Evolutionary conservation across 2,888 invertebrate genomes (phyloP).

Genomic region (Yponomeuta evonymella): DNA sequence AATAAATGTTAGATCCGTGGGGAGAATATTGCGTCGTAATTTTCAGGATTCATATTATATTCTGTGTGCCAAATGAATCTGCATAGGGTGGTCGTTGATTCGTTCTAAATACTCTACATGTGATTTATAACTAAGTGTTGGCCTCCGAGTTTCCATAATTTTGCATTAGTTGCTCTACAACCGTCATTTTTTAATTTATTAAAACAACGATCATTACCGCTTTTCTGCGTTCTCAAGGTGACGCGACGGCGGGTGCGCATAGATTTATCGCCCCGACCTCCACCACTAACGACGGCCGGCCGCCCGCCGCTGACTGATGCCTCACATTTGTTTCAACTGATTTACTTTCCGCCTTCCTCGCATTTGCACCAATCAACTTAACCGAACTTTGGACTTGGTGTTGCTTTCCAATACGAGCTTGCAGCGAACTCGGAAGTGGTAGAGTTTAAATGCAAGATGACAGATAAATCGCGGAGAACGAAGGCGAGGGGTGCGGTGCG

Average conservation of each 20-base stretch:
- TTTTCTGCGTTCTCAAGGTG: conserved; percentile 61
- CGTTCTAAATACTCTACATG: neutral
- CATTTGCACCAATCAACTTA: conserved; percentile 43
- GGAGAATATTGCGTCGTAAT: conserved; percentile 49
- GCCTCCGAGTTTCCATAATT: too few species aligned
- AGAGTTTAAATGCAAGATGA: conserved; percentile 10
- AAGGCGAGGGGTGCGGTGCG: conserved; percentile 21
- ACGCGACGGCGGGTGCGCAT: conserved; percentile 25
- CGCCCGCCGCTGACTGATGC: conserved; percentile 58
- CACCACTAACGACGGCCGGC: conserved; percentile 66
- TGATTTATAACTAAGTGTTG: neutral
- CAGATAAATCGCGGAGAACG: conserved; percentile 10
- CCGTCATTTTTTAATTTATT: neutral
- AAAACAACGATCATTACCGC: conserved; percentile 19
- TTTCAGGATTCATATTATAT: conserved; percentile 50
- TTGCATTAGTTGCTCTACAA: too few species aligned
- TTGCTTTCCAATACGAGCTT: neutral
- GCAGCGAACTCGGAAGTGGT: conserved; percentile 3
- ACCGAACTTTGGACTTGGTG: conserved; percentile 37
- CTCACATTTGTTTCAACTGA: conserved; percentile 71
- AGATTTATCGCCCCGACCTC: conserved; percentile 64
- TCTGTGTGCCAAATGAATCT: conserved; percentile 47
- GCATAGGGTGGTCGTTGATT: conserved; percentile 22
- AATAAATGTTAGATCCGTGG: conserved; percentile 41
- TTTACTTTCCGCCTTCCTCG: conserved; percentile 58